Evolutionary conservation across 2,888 invertebrate genomes (phyloP).

Genomic region (Eristalis pertinax): DNA sequence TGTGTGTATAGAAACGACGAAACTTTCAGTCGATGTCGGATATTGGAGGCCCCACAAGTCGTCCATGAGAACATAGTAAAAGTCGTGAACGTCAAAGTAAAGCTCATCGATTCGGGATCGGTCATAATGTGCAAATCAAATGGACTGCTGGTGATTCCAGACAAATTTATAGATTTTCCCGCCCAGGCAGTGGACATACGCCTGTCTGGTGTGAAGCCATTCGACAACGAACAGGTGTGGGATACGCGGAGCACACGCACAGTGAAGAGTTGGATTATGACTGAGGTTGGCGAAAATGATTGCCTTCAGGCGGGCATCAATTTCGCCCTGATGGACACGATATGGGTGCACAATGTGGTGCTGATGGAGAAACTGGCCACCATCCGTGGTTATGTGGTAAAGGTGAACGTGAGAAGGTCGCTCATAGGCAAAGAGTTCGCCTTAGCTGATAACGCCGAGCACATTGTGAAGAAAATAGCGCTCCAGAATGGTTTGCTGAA

Average conservation of each 20-base stretch:
- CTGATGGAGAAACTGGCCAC: conserved; percentile 75
- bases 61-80: conserved; percentile 73
- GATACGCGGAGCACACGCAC: conserved; percentile 80
- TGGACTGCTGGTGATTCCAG: conserved; percentile 81
- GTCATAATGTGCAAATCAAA: conserved; percentile 79
- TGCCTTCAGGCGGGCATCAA: conserved; percentile 77
- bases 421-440: conserved; percentile 73
- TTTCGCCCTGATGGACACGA: conserved; percentile 75
- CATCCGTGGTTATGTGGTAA: conserved; percentile 32
- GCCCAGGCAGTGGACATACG: conserved; percentile 83
- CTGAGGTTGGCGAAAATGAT: conserved; percentile 74
- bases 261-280: conserved; percentile 79
- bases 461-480: conserved; percentile 35
- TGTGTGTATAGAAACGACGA: conserved; percentile 83
- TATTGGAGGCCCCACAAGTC: conserved; percentile 80
- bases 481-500: conserved; percentile 34
- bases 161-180: conserved; percentile 82
- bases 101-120: conserved; percentile 85
- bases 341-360: conserved; percentile 76
- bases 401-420: conserved; percentile 74
- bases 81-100: conserved; percentile 78
- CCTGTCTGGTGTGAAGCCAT: conserved; percentile 82
- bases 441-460: conserved; percentile 22
- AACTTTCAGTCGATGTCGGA: conserved; percentile 83
- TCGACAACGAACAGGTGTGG: conserved; percentile 84